Percentiles rank a stretch among this genome's conserved stretches.
These are phyloP conservation scores for Molossus molossus DNA, from an alignment of 2,797 vertebrate species.

Conservation along the genomic window DNA sequence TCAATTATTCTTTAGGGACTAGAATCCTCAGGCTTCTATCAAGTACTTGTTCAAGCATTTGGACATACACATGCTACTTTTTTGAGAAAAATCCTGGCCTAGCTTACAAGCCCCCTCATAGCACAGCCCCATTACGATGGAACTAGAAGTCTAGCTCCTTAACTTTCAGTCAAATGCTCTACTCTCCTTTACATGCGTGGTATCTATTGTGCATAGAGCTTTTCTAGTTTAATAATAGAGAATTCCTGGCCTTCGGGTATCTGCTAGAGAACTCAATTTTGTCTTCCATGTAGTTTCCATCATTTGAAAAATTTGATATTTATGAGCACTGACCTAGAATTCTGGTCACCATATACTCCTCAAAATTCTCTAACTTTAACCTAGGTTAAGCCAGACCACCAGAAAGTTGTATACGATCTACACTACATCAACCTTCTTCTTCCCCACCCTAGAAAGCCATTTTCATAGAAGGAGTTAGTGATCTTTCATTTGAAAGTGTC, in stretches of 20 bases:
- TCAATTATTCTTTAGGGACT: background rate
- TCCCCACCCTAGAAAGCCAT: background rate
- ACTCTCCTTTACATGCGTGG: background rate
- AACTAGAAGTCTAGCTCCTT: background rate
- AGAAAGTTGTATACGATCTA: background rate
- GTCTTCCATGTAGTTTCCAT: background rate
- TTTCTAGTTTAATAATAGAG: conserved; percentile 21
- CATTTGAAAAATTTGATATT: background rate
- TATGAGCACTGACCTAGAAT: background rate
- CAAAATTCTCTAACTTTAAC: background rate
- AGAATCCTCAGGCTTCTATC: background rate
- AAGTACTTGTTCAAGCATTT: background rate
- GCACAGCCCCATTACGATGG: background rate
- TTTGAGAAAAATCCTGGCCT: background rate
- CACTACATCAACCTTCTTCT: background rate
- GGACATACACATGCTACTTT: background rate
- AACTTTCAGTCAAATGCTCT: background rate
- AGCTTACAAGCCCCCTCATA: background rate
- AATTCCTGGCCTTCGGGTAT: background rate
- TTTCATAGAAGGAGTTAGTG: background rate
- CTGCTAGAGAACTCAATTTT: background rate
- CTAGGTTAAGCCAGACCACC: background rate
- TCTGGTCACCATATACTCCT: background rate
- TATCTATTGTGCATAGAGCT: background rate
- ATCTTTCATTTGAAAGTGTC: conserved; percentile 42